phyloP scores from a whole-genome alignment of 2,797 vertebrate species.

The Gymnodraco acuticeps region DNA sequence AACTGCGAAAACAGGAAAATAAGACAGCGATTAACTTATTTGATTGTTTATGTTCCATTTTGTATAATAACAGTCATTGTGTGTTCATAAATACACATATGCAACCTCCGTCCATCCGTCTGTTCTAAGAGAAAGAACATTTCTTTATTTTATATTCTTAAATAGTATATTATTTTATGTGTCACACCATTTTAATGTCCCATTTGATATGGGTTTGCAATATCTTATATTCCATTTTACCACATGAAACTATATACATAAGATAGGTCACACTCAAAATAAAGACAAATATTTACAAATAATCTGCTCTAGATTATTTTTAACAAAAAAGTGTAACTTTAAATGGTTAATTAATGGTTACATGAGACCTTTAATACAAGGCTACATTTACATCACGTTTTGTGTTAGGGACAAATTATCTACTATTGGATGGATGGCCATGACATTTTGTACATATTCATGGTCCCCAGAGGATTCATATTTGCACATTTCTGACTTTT shows the following conservation, averaged over 20 bases:
- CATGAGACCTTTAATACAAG: neutral
- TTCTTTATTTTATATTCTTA: slow-evolving; percentile 15
- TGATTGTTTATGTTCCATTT: slow-evolving; percentile 4
- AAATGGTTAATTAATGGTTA: neutral
- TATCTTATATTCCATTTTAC: neutral
- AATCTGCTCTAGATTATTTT: neutral
- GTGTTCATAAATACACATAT: slow-evolving; percentile 28
- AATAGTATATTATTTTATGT: neutral
- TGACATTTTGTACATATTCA: neutral
- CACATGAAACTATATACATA: neutral
- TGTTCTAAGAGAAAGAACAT: slow-evolving; percentile 2
- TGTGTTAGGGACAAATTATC: neutral
- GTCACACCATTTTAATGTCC: neutral
- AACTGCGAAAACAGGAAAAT: slow-evolving; percentile 2
- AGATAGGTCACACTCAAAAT: neutral
- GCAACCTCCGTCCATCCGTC: slow-evolving; percentile 23
- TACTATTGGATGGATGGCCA: neutral
- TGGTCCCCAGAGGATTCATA: neutral
- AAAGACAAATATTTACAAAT: neutral
- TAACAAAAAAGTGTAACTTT: neutral
- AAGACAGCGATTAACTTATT: slow-evolving; percentile 21
- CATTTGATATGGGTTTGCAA: neutral
- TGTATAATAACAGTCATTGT: slow-evolving; percentile 11
- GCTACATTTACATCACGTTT: neutral
- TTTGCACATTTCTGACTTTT: neutral